Evolutionary conservation across 2,888 invertebrate species (phyloP), one percentile per base, ranked within the genome.

Genomic region (Prostheceraeus crozeri): DNA sequence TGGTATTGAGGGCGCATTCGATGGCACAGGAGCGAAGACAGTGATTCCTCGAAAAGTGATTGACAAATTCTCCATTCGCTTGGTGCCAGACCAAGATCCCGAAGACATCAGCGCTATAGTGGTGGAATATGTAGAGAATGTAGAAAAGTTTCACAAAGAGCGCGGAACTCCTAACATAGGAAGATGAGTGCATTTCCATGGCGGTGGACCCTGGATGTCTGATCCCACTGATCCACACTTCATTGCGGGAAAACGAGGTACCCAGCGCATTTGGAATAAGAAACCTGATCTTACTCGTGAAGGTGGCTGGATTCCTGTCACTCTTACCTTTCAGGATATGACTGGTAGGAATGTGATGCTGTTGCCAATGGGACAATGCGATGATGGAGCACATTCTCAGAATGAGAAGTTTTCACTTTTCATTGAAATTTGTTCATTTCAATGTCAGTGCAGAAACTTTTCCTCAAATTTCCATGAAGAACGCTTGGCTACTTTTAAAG

Each of bases 311-410:
- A 96, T 98, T 77, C 96, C 96, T 1, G 87, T 96, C 62, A 93
- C 96, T 52, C 80, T 96, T 65, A 89, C 89, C 40, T 83, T 98
- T 73, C 74, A 77, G 66, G 85, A 93, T 76, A 85, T 86, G 8
- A 90, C 90, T 58, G 86, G 86, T 0, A 87, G 88, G 74, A 94
- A 89, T 79, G 91, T 94, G 53, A 82, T 98, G 71, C 80, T 98
- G 64, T 81, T 98, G 66, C 96, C 96, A 1, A 86, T 98, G 75
- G 96, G 96, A 52, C 84, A 87, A 58, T 85, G 85, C 60, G 94
- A 96, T 77, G 98, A 98, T 78, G 94, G 94, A 68, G 94, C 96
- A 62, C 98, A 98, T 80, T 93, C 93, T 11, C 90, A 96, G 79
- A 96, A 98, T 79, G 96, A 98, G 79, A 98, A 98, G 77, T 81